Base-by-base conservation (phyloP, 2,797 vertebrate species). In the Nasua narica region DNA sequence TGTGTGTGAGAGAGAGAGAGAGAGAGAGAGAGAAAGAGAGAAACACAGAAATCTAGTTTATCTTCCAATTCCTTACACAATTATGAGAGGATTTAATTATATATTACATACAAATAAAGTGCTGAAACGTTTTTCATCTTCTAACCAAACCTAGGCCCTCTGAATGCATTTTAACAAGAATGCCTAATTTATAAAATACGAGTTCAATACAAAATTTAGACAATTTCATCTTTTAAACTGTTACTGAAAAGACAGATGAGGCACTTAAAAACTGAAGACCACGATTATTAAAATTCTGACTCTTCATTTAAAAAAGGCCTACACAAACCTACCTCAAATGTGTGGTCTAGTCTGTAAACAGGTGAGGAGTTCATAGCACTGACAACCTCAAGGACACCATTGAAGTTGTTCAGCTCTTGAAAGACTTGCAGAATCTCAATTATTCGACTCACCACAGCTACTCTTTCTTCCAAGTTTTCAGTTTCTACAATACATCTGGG, bases 391-490 rank as follows among this genome's bases (percentile, higher is more conserved):
- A 99, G 99, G 43, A 99, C 99, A 1, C 99, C 99, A 9, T 99
- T 99, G 54, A 99, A 99, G 98, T 99, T 99, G 98, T 99, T 99
- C 43, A 99, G 99, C 95, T 99, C 99, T 98, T 99, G 99, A 98
- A 99, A 99, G 96, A 99, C 99, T 98, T 99, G 99, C 88, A 99
- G 99, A 98, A 99, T 99, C 99, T 99, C 99, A 58, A 99, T 99
- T 98, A 99, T 99, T 62, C 99, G 99, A 40, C 99, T 99, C 92
- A 99, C 99, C 29, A 99, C 99, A 3, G 99, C 99, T 10, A 99
- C 99, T 79, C 99, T 99, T 98, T 99, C 99, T 97, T 99, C 99
- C 87, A 99, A 98, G 97, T 99, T 99, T 98, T 99, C 99, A 0
- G 99, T 99, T 98, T 99, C 99, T 90, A 99, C 99, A 3, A 99